Evolutionary conservation across 2,797 vertebrate species (phyloP).

Genomic region (Uromys caudimaculatus): DNA sequence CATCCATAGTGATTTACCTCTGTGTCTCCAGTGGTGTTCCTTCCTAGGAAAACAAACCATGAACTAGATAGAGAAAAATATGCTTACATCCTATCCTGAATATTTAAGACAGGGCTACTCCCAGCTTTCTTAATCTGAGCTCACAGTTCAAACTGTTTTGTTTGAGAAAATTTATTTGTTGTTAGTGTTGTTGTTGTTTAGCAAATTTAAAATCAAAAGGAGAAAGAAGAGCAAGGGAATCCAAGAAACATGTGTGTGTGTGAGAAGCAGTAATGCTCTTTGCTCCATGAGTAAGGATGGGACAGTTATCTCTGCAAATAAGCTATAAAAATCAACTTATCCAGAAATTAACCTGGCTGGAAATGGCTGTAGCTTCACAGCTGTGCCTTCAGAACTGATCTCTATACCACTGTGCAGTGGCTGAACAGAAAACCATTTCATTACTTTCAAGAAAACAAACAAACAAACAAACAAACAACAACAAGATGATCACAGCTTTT

Average conservation of each 20-base stretch:
- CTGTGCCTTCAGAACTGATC: conserved; percentile 22
- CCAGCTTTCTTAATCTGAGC: not conserved
- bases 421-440: conserved; percentile 39
- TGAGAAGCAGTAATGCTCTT: not conserved
- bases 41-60: not conserved
- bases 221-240: not conserved
- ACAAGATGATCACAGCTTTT: not conserved
- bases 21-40: not conserved
- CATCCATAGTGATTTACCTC: not conserved
- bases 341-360: conserved; percentile 1
- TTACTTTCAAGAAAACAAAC: conserved; percentile 8
- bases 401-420: not conserved
- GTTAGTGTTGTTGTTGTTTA: not conserved
- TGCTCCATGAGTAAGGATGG: not conserved
- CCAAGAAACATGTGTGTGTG: not conserved
- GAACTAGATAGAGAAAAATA: not conserved
- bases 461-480: not conserved
- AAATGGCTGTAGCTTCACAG: not conserved
- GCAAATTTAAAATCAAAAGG: not conserved
- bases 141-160: not conserved
- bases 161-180: not conserved
- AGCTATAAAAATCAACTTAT: not conserved
- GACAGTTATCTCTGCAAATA: conserved; percentile 22
- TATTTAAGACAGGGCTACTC: not conserved
- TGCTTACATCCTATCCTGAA: not conserved